These are phyloP conservation scores for Eulemur mongoz DNA, from an alignment of 2,797 vertebrate genomes.

Conservation along the genomic window DNA sequence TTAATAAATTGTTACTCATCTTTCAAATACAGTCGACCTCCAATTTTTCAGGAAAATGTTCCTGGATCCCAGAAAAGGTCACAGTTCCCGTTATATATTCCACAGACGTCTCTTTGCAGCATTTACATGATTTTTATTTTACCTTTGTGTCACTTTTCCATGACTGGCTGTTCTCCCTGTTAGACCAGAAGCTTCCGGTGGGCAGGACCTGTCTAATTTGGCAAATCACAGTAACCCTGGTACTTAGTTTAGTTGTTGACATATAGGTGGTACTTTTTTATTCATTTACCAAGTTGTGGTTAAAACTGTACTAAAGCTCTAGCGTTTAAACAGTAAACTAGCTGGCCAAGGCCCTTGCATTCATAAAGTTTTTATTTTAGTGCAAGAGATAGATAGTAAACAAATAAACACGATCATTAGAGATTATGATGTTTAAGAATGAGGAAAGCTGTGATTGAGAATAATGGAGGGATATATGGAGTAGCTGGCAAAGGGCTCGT, in stretches of 20 bases:
- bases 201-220: neutral
- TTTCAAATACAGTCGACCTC: neutral
- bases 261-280: rapidly evolving
- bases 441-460: neutral
- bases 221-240: neutral
- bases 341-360: neutral
- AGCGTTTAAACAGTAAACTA: neutral
- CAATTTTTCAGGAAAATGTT: neutral
- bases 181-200: neutral
- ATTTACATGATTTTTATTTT: neutral
- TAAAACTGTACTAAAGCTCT: neutral
- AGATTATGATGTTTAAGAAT: neutral
- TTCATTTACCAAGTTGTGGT: neutral
- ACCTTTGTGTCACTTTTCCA: neutral
- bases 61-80: neutral
- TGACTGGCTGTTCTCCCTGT: neutral
- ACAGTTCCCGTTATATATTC: too few relatives aligned
- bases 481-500: neutral
- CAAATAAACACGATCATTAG: neutral
- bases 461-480: too few relatives aligned
- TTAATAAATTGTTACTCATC: neutral
- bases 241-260: neutral
- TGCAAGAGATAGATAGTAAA: neutral
- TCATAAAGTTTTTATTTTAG: neutral
- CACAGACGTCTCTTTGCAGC: neutral